Evolutionary conservation across 1,140 invertebrate genomes (phyloP), one percentile per base, ranked within the genome.

Genomic region (Rhysida immarginata): DNA sequence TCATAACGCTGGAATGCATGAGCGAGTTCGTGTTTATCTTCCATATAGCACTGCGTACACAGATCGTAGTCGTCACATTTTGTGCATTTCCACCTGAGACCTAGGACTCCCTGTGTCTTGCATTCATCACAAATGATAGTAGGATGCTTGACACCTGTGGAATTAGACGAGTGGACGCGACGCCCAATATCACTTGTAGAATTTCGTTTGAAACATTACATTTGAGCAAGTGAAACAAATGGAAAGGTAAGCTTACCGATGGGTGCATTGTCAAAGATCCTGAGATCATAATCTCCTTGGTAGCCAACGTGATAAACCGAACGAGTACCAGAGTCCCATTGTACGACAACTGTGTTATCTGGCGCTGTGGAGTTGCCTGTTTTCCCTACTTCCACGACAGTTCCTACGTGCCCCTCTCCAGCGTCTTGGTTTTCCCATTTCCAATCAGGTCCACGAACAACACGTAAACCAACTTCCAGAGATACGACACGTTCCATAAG

Each of bases 301-400:
- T 92, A 92, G 1, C 89, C 89, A 43, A 88, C 82, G 59, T 88
- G 74, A 65, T 93, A 93, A 67, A 92, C 92, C 42, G 87, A 90
- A 43, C 86, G 73, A 29, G 81, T 80, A 5, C 88, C 88, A 43
- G 81, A 82, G 68, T 94, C 89, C 89, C 89, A 94, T 64, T 89
- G 85, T 0, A 93, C 87, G 11, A 93, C 87, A 0, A 92, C 88
- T 20, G 84, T 91, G 68, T 87, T 88, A 67, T 86, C 85, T 1
- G 83, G 87, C 14, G 78, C 82, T 20, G 78, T 77, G 3, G 76
- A 74, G 45, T 78, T 79, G 13, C 80, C 78, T 27, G 79, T 77
- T 62, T 77, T 76, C 8, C 88, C 88, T 55, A 93, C 81, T 74
- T 92, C 87, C 26, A 91, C 87, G 8, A 94, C 84, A 0, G 88